A percentile compares a stretch with the other conserved stretches of the same genome.
phyloP scores from a whole-genome alignment of 2,113 vertebrate species.

The Andinoacara biseriatus region DNA sequence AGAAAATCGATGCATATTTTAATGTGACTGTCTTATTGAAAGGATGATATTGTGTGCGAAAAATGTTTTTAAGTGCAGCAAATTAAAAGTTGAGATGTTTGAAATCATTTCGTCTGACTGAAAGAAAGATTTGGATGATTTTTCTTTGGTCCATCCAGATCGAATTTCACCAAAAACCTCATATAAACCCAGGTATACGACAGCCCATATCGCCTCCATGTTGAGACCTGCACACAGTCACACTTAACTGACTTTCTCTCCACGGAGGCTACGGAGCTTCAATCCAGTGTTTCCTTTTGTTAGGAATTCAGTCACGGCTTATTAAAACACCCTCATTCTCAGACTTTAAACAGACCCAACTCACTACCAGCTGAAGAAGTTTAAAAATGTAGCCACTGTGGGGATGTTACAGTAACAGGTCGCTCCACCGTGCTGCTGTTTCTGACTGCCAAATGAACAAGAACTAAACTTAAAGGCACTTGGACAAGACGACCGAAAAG shows the following conservation, averaged over 20 bases:
- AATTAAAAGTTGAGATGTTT: not conserved
- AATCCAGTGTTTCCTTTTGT: not conserved
- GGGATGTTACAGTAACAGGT: not conserved
- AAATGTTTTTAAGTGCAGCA: not conserved
- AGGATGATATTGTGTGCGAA: not conserved
- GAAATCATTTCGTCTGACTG: rapidly evolving
- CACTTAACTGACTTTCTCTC: not conserved
- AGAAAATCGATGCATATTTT: not conserved
- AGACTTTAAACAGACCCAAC: not conserved
- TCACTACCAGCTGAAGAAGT: not conserved
- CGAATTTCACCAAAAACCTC: not conserved
- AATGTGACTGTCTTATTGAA: not conserved
- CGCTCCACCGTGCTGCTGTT: constrained; percentile 3
- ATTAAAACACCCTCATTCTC: not conserved
- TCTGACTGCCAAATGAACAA: not conserved
- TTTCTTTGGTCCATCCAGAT: rapidly evolving
- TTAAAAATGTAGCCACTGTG: not conserved
- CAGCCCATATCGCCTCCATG: not conserved
- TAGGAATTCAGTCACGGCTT: not conserved
- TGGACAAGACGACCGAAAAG: not conserved
- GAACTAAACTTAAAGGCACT: constrained; percentile 26
- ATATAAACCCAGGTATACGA: not conserved
- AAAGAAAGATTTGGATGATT: not conserved
- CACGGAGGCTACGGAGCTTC: not conserved
- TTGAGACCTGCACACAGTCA: not conserved